Conservation (phyloP, 2,113 vertebrate species). For the Ahaetulla prasina region DNA sequence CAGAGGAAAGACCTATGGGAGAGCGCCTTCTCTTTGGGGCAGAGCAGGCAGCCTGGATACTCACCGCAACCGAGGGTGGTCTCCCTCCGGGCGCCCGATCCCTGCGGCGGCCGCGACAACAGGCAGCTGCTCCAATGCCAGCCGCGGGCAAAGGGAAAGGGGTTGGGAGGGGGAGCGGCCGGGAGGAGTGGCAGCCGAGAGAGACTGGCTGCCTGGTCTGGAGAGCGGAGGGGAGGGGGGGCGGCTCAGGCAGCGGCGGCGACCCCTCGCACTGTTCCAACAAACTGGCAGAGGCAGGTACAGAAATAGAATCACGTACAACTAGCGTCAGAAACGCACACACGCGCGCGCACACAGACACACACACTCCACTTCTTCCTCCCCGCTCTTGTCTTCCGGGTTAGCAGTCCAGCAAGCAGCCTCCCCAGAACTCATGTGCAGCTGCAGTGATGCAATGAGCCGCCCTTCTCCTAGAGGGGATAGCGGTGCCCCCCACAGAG, state of each 20-base stretch:
- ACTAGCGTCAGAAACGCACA: slow-evolving; percentile 31
- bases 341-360: background rate
- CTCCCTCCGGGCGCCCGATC: background rate
- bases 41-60: background rate
- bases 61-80: background rate
- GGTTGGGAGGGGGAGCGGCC: background rate
- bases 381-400: slow-evolving; percentile 19
- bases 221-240: background rate
- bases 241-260: background rate
- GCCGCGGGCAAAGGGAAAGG: background rate
- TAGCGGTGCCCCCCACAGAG: background rate
- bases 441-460: background rate
- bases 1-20: background rate
- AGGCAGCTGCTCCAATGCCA: background rate
- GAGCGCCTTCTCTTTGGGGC: background rate
- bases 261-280: background rate
- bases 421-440: background rate
- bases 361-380: background rate
- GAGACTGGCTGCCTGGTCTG: background rate
- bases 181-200: background rate
- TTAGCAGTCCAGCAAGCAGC: background rate
- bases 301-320: slow-evolving; percentile 31
- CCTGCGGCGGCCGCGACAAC: background rate
- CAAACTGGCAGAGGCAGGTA: background rate
- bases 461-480: background rate